Base-by-base conservation (phyloP, 1,140 invertebrate genomes). In the Formica exsecta region DNA sequence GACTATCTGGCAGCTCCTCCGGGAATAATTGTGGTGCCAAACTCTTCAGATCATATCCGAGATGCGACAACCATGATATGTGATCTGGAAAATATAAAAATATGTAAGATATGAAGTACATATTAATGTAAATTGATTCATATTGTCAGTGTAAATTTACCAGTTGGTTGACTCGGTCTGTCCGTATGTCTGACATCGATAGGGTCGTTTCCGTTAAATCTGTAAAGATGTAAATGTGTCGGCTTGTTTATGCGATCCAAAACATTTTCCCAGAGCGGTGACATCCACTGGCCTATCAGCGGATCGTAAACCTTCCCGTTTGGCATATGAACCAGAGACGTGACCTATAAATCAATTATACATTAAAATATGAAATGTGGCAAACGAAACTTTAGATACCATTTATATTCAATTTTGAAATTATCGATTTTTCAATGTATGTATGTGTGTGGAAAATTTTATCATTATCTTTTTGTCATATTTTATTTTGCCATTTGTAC, bases 261-360 rank as follows among this genome's bases (percentile, higher is more conserved):
- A 2, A 98, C 96, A 76, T 97, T 97, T 92, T 98, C 97, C 97
- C 98, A 99, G 62, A 98, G 96, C 0, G 99, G 98, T 44, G 98
- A 98, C 96, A 99, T 98, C 98, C 98, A 99, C 92, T 99, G 98
- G 1, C 98, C 98, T 91, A 99, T 98, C 59, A 99, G 94, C 6
- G 98, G 98, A 95, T 99, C 98, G 92, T 99, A 99, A 9, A 99
- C 98, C 95, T 98, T 97, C 8, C 98, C 98, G 92, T 98, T 97
- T 22, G 97, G 97, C 98, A 99, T 98, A 90, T 99, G 98, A 1
- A 99, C 98, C 76, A 99, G 95, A 9, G 98, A 97, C 2, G 98
- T 99, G 0, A 98, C 97, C 96, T 97, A 61, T 11, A 19, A 80
- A 80, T 89, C 19, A 22, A 70, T 59, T 4, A 57, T 19, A 25